Evolutionary conservation across 2,797 vertebrate genomes (phyloP).

Genomic region (Botia almorhae): DNA sequence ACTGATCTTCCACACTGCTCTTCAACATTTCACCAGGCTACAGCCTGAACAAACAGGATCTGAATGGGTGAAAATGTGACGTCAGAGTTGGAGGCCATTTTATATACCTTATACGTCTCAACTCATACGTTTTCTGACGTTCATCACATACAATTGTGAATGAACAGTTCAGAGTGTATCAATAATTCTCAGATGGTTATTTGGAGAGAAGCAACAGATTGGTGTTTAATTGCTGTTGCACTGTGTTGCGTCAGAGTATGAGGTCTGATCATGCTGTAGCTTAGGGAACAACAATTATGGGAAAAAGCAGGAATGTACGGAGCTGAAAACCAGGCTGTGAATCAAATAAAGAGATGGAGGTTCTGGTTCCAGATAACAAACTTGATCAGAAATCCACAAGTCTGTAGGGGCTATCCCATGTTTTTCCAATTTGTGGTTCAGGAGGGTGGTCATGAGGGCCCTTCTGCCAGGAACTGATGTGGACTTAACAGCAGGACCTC

Average conservation of each 20-base stretch:
- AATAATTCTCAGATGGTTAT: conserved; percentile 28
- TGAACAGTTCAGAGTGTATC: conserved; percentile 18
- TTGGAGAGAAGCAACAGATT: conserved; percentile 26
- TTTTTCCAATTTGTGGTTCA: background rate
- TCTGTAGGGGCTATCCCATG: background rate
- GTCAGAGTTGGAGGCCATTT: background rate
- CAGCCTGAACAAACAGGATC: conserved; percentile 6
- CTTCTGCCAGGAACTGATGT: background rate
- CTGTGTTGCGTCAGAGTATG: conserved; percentile 57
- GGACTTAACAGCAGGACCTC: background rate
- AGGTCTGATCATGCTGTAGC: conserved; percentile 23
- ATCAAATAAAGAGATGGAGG: conserved; percentile 1
- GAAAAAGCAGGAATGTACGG: background rate
- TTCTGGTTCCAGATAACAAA: background rate
- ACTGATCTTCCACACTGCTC: conserved; percentile 1
- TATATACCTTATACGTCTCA: no score
- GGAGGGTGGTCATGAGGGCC: background rate
- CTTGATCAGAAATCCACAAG: background rate
- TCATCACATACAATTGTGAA: conserved; percentile 6
- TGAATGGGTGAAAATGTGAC: background rate
- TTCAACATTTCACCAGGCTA: conserved; percentile 11
- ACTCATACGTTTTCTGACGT: background rate
- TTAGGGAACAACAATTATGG: conserved; percentile 5
- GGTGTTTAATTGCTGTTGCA: conserved; percentile 56
- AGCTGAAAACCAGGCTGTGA: background rate